Percentiles rank a stretch among this genome's conserved stretches.
phyloP scores from a whole-genome alignment of 2,797 vertebrate species.

The Hozukius guyotensis region DNA sequence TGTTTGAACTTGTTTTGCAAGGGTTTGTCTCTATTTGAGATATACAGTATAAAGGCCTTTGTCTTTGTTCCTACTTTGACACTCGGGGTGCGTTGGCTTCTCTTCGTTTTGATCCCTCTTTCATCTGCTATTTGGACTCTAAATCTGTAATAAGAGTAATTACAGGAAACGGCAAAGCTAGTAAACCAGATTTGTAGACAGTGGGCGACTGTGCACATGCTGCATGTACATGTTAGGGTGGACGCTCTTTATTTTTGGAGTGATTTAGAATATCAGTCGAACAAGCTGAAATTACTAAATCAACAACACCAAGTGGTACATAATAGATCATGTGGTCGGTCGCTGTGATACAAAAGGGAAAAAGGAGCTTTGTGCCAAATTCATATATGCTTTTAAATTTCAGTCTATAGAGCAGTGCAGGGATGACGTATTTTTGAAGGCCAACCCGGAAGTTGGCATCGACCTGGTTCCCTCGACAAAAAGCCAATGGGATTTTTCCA shows the following conservation, averaged over 20 bases:
- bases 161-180: constrained; percentile 53
- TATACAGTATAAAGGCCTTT: constrained; percentile 36
- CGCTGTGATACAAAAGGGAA: not conserved
- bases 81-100: constrained; percentile 27
- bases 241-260: constrained; percentile 5
- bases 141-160: constrained; percentile 63
- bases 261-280: not conserved
- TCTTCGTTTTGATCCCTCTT: constrained; percentile 47
- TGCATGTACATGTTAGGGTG: constrained; percentile 4
- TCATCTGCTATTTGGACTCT: constrained; percentile 53
- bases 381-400: not conserved
- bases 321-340: not conserved
- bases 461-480: too few species aligned
- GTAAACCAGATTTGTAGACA: constrained; percentile 33
- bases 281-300: not conserved
- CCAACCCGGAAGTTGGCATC: not conserved
- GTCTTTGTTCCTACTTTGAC: constrained; percentile 52
- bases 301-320: not conserved
- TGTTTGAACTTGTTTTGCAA: constrained; percentile 53
- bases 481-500: too few species aligned
- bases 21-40: constrained; percentile 32
- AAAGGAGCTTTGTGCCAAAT: not conserved
- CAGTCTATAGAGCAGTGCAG: not conserved
- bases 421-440: not conserved
- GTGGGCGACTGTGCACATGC: constrained; percentile 26